These are phyloP conservation scores for Heterodera schachtii DNA, from an alignment of 1,140 invertebrate genomes.

Conservation along the genomic window DNA sequence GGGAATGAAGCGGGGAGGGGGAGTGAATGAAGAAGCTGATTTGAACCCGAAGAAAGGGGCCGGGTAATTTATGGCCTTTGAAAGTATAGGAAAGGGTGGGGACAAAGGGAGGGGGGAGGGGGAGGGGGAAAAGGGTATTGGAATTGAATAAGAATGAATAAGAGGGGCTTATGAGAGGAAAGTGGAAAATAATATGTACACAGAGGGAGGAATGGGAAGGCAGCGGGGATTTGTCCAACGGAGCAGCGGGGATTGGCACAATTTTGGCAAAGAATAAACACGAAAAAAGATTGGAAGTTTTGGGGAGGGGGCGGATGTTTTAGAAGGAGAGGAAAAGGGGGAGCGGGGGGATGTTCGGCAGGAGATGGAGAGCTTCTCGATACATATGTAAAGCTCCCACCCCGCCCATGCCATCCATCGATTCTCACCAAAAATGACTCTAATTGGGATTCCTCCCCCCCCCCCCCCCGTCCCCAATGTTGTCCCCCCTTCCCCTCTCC, in stretches of 20 bases:
- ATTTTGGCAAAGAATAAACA: constrained; percentile 9
- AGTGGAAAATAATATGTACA: constrained; percentile 4
- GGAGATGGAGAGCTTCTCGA: constrained; percentile 1
- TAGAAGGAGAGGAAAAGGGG: not conserved
- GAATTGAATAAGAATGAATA: too few species aligned
- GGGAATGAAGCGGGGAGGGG: constrained; percentile 1
- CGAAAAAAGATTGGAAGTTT: not conserved
- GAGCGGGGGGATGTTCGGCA: not conserved
- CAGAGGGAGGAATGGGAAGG: not conserved
- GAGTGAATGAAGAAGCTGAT: not conserved
- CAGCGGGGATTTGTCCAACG: not conserved
- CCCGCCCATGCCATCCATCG: not conserved
- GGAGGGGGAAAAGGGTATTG: not conserved
- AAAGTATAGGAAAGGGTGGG: not conserved
- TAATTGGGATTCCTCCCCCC: not conserved
- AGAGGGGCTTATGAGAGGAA: not conserved
- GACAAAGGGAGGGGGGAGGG: not conserved
- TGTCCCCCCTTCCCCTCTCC: not conserved
- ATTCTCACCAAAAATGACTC: constrained; percentile 13
- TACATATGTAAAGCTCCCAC: not conserved
- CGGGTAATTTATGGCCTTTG: constrained; percentile 3
- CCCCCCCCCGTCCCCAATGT: not conserved
- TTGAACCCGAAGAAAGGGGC: not conserved
- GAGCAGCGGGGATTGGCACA: constrained; percentile 2
- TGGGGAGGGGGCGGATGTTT: not conserved